Conservation (phyloP, 2,797 vertebrate genomes). For the Tadarida brasiliensis region DNA sequence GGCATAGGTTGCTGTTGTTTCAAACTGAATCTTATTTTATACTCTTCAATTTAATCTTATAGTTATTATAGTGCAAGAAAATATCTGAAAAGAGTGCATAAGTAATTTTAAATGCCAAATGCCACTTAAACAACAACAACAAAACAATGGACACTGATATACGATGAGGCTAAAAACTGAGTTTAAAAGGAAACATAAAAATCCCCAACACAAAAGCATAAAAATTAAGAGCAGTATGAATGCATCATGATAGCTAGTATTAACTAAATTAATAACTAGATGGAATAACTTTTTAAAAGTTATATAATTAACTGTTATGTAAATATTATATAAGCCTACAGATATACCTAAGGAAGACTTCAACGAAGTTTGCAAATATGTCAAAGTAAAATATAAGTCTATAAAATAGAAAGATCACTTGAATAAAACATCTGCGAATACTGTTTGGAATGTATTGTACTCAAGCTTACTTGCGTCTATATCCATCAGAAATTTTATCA, state of each 20-base stretch:
- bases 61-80: slow-evolving; percentile 53
- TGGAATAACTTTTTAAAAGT: not conserved
- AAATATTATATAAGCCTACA: slow-evolving; percentile 27
- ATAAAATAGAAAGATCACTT: slow-evolving; percentile 22
- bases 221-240: slow-evolving; percentile 54
- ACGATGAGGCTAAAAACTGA: slow-evolving; percentile 32
- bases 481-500: slow-evolving; percentile 26
- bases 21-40: slow-evolving; percentile 72
- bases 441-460: not conserved
- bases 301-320: not conserved
- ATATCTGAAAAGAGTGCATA: slow-evolving; percentile 48
- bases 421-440: slow-evolving; percentile 32
- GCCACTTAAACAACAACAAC: slow-evolving; percentile 44
- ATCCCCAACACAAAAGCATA: slow-evolving; percentile 45
- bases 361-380: slow-evolving; percentile 15
- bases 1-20: slow-evolving; percentile 56
- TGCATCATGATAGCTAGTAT: not conserved
- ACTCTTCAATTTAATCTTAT: slow-evolving; percentile 64
- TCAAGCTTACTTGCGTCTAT: not conserved
- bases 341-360: slow-evolving; percentile 16
- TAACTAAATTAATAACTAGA: slow-evolving; percentile 63
- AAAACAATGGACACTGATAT: slow-evolving; percentile 56
- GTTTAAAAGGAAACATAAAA: slow-evolving; percentile 64
- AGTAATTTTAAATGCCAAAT: slow-evolving; percentile 70
- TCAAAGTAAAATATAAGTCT: slow-evolving; percentile 48